These are phyloP conservation scores for Drosophila tristis DNA, from an alignment of 1,140 invertebrate genomes.

Conservation along the genomic window DNA sequence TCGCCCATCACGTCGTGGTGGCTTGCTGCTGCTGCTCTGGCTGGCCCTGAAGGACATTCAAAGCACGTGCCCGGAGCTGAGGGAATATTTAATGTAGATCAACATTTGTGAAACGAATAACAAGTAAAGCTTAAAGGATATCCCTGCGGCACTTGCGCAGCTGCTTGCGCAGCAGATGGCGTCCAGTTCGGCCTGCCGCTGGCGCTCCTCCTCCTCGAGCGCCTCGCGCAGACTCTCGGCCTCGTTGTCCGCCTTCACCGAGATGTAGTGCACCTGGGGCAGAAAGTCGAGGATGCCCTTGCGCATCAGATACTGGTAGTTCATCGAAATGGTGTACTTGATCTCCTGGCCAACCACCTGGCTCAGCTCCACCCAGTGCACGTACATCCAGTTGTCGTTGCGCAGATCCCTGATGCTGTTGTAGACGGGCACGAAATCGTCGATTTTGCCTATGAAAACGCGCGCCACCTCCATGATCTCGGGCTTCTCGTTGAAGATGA, in stretches of 20 bases:
- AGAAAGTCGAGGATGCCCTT: slow-evolving; percentile 73
- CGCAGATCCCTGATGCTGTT: slow-evolving; percentile 69
- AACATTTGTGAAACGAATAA: not conserved
- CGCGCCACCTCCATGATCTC: slow-evolving; percentile 74
- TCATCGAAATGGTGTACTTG: slow-evolving; percentile 67
- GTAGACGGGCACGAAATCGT: slow-evolving; percentile 64
- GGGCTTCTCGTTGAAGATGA: slow-evolving; percentile 63
- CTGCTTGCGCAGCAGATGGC: slow-evolving; percentile 68
- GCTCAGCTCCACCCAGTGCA: slow-evolving; percentile 77
- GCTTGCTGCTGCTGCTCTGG: not conserved
- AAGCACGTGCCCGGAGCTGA: no score
- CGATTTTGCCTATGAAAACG: slow-evolving; percentile 56
- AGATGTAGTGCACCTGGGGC: slow-evolving; percentile 65
- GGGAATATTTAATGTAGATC: not conserved
- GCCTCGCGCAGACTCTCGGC: slow-evolving; percentile 60
- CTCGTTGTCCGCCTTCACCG: slow-evolving; percentile 64
- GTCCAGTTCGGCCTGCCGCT: slow-evolving; percentile 62
- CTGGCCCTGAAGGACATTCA: no score
- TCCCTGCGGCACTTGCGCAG: slow-evolving; percentile 77
- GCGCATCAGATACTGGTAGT: slow-evolving; percentile 68
- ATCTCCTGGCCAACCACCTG: slow-evolving; percentile 58
- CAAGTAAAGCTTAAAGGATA: slow-evolving; percentile 48
- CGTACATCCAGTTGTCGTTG: slow-evolving; percentile 77
- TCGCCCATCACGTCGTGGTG: not conserved
- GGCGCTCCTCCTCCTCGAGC: slow-evolving; percentile 70